A percentile compares a stretch with the other conserved stretches of the same genome.
Conservation (phyloP, 2,797 vertebrate species). For the Acrocephalus scirpaceus region DNA sequence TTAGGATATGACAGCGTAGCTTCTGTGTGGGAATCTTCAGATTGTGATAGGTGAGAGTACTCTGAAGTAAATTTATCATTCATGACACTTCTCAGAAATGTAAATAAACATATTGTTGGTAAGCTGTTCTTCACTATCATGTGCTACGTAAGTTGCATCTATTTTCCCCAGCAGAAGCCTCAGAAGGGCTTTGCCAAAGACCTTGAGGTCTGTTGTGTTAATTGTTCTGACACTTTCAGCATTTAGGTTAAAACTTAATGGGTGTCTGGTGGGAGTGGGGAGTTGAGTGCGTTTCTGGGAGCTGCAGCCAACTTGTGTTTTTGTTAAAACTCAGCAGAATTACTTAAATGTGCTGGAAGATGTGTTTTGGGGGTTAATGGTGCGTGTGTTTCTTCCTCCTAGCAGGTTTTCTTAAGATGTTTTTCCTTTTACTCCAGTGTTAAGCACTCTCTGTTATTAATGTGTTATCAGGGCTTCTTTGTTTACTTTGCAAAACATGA, state of each 20-base stretch:
- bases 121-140: background rate
- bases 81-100: background rate
- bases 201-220: conserved; percentile 34
- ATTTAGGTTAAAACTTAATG: conserved; percentile 33
- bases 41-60: background rate
- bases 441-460: background rate
- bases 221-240: conserved; percentile 34
- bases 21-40: background rate
- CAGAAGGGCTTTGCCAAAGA: background rate
- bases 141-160: background rate
- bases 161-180: background rate
- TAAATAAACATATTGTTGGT: background rate
- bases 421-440: conserved; percentile 1
- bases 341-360: conserved; percentile 34
- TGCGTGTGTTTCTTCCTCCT: conserved; percentile 20
- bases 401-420: conserved; percentile 6
- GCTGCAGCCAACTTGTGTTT: background rate
- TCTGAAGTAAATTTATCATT: background rate
- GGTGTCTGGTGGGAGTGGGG: conserved; percentile 20
- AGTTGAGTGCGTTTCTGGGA: background rate
- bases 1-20: background rate
- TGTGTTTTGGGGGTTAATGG: conserved; percentile 26
- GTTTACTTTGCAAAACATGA: conserved; percentile 17
- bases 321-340: conserved; percentile 51
- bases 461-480: background rate